These are phyloP conservation scores for Zophobas atratus DNA, from an alignment of 1,140 invertebrate species.

Conservation along the genomic window DNA sequence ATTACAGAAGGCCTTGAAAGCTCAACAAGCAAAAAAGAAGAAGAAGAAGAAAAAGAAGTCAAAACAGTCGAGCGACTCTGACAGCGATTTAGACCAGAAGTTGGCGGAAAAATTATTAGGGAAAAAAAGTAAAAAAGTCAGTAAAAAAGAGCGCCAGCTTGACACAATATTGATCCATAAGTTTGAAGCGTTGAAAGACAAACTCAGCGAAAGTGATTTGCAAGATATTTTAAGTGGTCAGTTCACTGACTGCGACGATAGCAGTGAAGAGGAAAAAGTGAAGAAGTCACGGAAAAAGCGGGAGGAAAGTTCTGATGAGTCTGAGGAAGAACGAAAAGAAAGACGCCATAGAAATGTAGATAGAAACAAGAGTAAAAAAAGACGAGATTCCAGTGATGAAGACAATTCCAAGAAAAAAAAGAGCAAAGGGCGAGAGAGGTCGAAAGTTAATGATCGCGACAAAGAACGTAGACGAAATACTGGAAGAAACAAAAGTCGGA, in stretches of 20 bases:
- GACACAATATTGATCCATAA: conserved; percentile 73
- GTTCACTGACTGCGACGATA: conserved; percentile 63
- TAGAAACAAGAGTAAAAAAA: conserved; percentile 48
- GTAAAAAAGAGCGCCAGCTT: conserved; percentile 70
- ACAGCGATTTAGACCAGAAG: conserved; percentile 69
- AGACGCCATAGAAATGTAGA: conserved; percentile 32
- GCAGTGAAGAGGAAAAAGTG: conserved; percentile 65
- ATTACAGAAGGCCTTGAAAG: conserved; percentile 82
- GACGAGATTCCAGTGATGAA: conserved; percentile 43
- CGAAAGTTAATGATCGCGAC: conserved; percentile 41
- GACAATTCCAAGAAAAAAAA: conserved; percentile 45
- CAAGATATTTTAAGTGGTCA: conserved; percentile 69
- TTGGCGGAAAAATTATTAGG: conserved; percentile 68
- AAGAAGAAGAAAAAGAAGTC: conserved; percentile 73
- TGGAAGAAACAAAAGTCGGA: conserved; percentile 29
- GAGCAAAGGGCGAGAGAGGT: conserved; percentile 50
- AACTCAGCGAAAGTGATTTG: conserved; percentile 70
- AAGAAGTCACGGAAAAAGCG: conserved; percentile 61
- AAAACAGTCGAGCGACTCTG: conserved; percentile 65
- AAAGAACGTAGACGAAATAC: conserved; percentile 51
- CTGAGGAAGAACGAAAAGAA: conserved; percentile 50
- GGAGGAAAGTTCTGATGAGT: conserved; percentile 37
- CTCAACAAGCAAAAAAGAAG: conserved; percentile 71
- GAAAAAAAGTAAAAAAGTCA: conserved; percentile 72
- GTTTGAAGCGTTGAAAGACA: conserved; percentile 69